phyloP scores from a whole-genome alignment of 2,113 vertebrate genomes.

The Picathartes gymnocephalus region DNA sequence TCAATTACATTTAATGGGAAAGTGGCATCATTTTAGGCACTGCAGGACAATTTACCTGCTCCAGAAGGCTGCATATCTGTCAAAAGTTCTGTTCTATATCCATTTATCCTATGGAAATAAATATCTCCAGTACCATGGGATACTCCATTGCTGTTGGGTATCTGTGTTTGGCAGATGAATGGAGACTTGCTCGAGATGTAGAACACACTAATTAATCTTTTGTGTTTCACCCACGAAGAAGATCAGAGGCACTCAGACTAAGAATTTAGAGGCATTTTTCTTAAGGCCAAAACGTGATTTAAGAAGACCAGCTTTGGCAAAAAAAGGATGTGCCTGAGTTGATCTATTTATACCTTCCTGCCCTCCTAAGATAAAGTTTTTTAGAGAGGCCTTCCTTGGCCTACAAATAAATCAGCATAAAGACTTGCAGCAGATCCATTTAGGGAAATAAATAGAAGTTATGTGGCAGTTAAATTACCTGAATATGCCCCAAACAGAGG shows the following conservation, averaged over 20 bases:
- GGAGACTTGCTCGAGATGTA: not conserved
- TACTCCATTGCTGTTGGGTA: not conserved
- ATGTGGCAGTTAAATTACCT: not conserved
- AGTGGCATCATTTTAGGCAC: not conserved
- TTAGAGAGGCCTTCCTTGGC: not conserved
- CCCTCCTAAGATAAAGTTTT: not conserved
- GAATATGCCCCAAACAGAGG: not conserved
- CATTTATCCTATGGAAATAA: not conserved
- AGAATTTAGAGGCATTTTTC: not conserved
- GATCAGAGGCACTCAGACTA: not conserved
- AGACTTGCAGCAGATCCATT: not conserved
- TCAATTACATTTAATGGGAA: not conserved
- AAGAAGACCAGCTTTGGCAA: not conserved
- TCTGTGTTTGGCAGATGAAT: not conserved
- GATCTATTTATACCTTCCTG: not conserved
- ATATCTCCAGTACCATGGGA: not conserved
- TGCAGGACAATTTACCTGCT: not conserved
- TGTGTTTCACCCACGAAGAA: not conserved
- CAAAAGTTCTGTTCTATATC: not conserved
- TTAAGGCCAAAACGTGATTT: not conserved
- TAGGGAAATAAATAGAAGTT: not conserved
- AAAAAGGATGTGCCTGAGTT: not conserved
- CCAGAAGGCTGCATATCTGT: not conserved
- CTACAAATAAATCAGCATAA: not conserved
- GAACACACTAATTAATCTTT: not conserved